These are phyloP conservation scores for Euborellia annulipes DNA, from an alignment of 1,140 invertebrate genomes.

Conservation along the genomic window DNA sequence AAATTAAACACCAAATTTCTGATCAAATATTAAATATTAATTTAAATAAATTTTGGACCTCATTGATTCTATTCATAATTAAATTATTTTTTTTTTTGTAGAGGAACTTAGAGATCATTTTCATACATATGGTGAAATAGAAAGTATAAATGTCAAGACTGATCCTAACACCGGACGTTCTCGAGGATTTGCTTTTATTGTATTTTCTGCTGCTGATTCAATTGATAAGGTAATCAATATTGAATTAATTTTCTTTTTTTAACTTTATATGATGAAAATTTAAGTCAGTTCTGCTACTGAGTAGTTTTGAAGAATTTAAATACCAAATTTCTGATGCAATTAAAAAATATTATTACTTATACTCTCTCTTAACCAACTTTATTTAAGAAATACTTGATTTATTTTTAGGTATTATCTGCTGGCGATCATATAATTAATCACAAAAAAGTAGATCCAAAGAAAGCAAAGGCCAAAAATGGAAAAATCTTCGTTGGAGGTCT, in stretches of 20 bases:
- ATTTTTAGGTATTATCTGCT: slow-evolving; percentile 46
- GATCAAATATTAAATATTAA: too few relatives aligned
- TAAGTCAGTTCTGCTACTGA: slow-evolving; percentile 13
- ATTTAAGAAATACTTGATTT: neutral
- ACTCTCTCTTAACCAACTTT: neutral
- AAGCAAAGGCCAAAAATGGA: slow-evolving; percentile 80
- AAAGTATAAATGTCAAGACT: slow-evolving; percentile 87
- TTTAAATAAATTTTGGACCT: too few relatives aligned
- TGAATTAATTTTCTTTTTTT: slow-evolving; percentile 1
- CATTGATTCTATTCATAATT: slow-evolving; percentile 11
- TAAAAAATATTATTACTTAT: slow-evolving; percentile 1
- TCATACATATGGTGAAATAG: slow-evolving; percentile 74
- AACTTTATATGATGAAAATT: slow-evolving; percentile 7
- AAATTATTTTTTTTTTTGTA: slow-evolving; percentile 34
- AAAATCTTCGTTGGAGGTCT: slow-evolving; percentile 93
- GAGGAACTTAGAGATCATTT: slow-evolving; percentile 88
- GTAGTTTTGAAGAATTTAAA: neutral
- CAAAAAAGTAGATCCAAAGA: slow-evolving; percentile 89
- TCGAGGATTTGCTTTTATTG: slow-evolving; percentile 88
- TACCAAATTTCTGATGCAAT: too few relatives aligned
- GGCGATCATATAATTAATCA: slow-evolving; percentile 82
- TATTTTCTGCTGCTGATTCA: slow-evolving; percentile 73
- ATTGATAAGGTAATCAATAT: slow-evolving; percentile 62
- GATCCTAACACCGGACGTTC: slow-evolving; percentile 79
- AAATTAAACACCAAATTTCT: too few relatives aligned